Evolutionary conservation across 2,888 invertebrate genomes (phyloP).

Genomic region (Microctonus brassicae): DNA sequence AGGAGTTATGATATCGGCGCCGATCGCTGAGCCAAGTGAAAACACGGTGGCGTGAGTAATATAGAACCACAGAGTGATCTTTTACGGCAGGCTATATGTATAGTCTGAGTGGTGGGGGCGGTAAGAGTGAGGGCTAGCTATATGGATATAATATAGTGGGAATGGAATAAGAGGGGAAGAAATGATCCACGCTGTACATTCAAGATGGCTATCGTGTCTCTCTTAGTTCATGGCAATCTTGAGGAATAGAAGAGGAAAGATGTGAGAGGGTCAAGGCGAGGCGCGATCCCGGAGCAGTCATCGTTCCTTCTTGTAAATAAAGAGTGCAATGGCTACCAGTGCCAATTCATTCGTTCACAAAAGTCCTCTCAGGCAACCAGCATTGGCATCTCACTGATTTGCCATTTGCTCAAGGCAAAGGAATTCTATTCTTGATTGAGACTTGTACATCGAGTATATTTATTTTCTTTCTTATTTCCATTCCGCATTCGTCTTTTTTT

Average conservation of each 20-base stretch:
- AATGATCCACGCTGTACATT: slow-evolving; percentile 32
- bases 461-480: neutral
- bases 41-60: slow-evolving; percentile 69
- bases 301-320: slow-evolving; percentile 65
- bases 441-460: neutral
- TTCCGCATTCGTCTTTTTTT: neutral
- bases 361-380: neutral
- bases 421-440: slow-evolving; percentile 3
- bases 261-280: slow-evolving; percentile 60
- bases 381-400: neutral
- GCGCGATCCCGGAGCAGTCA: slow-evolving; percentile 61
- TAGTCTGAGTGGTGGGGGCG: slow-evolving; percentile 34
- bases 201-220: slow-evolving; percentile 62
- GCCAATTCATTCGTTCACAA: slow-evolving; percentile 54
- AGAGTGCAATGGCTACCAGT: slow-evolving; percentile 58
- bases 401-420: neutral
- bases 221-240: slow-evolving; percentile 50
- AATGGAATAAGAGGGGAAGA: slow-evolving; percentile 25
- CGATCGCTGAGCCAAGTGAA: slow-evolving; percentile 69
- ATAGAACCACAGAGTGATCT: slow-evolving; percentile 67
- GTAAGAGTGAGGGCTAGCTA: neutral
- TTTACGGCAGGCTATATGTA: slow-evolving; percentile 57
- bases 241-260: slow-evolving; percentile 43
- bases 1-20: slow-evolving; percentile 69
- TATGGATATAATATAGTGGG: slow-evolving; percentile 11